Conservation (phyloP, 2,797 vertebrate genomes). For the Masticophis lateralis region DNA sequence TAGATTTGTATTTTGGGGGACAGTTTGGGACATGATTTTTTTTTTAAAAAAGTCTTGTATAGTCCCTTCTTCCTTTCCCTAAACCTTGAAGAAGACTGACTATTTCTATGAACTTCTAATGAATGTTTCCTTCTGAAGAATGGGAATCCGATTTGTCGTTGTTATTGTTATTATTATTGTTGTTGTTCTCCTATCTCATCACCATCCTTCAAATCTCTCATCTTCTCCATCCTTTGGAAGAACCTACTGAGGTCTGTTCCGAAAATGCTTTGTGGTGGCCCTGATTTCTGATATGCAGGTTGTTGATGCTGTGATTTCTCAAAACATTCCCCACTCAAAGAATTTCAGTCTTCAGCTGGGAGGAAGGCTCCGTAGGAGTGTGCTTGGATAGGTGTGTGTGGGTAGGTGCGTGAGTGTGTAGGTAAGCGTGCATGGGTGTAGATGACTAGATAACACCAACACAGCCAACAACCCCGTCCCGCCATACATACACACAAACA, state of each 20-base stretch:
- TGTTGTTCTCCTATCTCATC: not conserved
- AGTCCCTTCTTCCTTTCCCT: conserved; percentile 27
- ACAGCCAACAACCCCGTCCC: not conserved
- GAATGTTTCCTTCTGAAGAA: conserved; percentile 47
- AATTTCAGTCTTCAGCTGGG: conserved; percentile 30
- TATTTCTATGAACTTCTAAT: conserved; percentile 53
- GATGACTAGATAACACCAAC: conserved; percentile 17
- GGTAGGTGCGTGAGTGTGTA: not conserved
- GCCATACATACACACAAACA: not conserved
- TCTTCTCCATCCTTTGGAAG: conserved; percentile 4
- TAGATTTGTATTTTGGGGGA: conserved; percentile 50
- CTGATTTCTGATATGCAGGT: conserved; percentile 19
- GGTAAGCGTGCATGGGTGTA: not conserved
- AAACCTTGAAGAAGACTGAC: conserved; percentile 42
- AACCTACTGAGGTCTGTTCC: conserved; percentile 16
- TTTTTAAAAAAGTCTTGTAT: conserved; percentile 36
- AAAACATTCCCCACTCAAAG: conserved; percentile 40
- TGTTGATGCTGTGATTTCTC: conserved; percentile 1
- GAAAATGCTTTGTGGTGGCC: not conserved
- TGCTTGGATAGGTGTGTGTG: not conserved
- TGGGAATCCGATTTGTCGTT: conserved; percentile 15
- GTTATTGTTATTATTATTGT: not conserved
- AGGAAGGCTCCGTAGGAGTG: conserved; percentile 15
- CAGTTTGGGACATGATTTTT: conserved; percentile 17
- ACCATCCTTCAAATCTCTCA: not conserved